Base-by-base conservation (phyloP, 1,140 invertebrate genomes). In the Elymnias hypermnestra region DNA sequence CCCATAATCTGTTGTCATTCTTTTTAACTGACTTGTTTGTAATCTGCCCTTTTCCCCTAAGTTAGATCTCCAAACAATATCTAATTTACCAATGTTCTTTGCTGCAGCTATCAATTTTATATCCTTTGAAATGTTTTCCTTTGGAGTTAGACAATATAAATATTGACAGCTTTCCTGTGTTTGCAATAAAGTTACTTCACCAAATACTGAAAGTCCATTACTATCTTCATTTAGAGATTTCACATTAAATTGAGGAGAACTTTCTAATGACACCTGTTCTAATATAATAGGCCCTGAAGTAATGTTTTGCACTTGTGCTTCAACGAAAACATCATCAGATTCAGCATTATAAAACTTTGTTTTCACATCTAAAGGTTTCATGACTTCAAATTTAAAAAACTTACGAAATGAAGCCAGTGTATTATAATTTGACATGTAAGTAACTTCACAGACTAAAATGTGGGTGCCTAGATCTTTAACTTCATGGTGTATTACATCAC, bases 331-430 rank as follows among this genome's bases (percentile, higher is more conserved):
- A 89, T 99, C 97, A 89, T 98, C 96, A 49, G 94, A 95, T 90
- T 98, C 97, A 9, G 95, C 94, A 90, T 97, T 98, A 73, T 97
- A 98, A 83, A 99, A 98, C 75, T 99, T 99, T 2, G 97, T 99
- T 87, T 98, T 98, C 0, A 99, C 97, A 91, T 99, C 97, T 7
- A 99, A 87, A 26, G 98, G 98, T 77, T 99, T 99, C 48, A 97
- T 90, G 0, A 99, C 98, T 91, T 98, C 95, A 87, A 99, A 99
- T 87, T 98, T 99, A 77, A 99, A 99, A 81, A 97, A 98, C 79
- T 98, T 99, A 63, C 94, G 90, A 74, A 98, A 93, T n/a, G 91
- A 93, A 51, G 90, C 89, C 37, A 92, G 86, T 59, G 92, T 90
- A 52, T 93, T 92, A 42, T 89, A 88, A 42, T 91, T 84, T 38